Evolutionary conservation across 2,888 invertebrate genomes (phyloP), one percentile per base, ranked within the genome.

Genomic region (Trichopria drosophilae): DNA sequence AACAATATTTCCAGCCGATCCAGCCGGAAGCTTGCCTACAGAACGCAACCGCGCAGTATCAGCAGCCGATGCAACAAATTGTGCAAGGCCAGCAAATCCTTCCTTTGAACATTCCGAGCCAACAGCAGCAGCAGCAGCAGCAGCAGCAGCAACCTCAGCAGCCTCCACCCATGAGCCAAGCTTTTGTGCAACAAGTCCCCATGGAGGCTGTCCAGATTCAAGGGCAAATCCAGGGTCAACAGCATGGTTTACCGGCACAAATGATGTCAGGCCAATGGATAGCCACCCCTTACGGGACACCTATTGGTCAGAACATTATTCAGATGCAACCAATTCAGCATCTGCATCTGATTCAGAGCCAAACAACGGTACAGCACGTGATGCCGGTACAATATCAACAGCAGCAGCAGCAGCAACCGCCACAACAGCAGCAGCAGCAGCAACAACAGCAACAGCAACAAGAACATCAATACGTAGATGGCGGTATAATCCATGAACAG

Each of bases 1-100:
- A 76, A 55, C 65, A 69, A 60, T 72, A 71, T 58, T 72, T 72
- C 47, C 74, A 75, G 50, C 72, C 71, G 4, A 70, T 73, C 47
- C 68, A 71, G 44, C 72, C 73, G 3, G 73, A 75, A 58, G 53
- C 59, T 6, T 63, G 60, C 24, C 58, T 56, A 16, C 58, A 41
- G 36, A 58, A 47, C 39, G 15, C 57, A 16, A 65, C 66, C 16
- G 40, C 59, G 13, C 63, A 64, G 31, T 55, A 62, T 32, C 57
- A 51, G 44, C 51, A 53, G 29, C n/a, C n/a, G n/a, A 34, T 26
- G 26, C 63, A 58, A 4, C 67, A 64, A 19, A 67, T 55, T 55
- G 62, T 63, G 54, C 67, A 63, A 32, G 20, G 26, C n/a, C n/a
- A n/a, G n/a, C n/a, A n/a, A n/a, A n/a, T n/a, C n/a, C n/a, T 6